phyloP scores from a whole-genome alignment of 2,888 invertebrate species.

The Dioctria linearis region DNA sequence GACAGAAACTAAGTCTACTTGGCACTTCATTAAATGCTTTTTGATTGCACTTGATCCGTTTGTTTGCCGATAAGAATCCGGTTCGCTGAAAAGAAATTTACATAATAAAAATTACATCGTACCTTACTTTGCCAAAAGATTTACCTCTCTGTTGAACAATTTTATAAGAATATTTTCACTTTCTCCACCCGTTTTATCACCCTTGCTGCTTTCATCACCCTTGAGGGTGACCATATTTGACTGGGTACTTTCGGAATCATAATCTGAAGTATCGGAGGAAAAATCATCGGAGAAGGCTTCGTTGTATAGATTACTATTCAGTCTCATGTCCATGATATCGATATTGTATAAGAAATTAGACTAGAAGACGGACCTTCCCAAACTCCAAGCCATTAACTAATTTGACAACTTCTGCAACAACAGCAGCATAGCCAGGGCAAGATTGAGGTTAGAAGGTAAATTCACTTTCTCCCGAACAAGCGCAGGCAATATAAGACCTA shows the following conservation, averaged over 20 bases:
- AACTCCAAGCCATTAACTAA: constrained; percentile 49
- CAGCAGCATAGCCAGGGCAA: constrained; percentile 29
- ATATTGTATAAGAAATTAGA: neutral
- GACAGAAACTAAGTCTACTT: constrained; percentile 75
- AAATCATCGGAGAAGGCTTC: constrained; percentile 63
- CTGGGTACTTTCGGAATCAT: constrained; percentile 52
- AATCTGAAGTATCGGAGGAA: constrained; percentile 65
- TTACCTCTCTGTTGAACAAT: constrained; percentile 77
- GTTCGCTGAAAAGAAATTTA: constrained; percentile 69
- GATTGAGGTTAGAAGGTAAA: constrained; percentile 22
- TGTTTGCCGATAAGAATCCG: constrained; percentile 73
- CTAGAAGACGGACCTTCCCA: constrained; percentile 1
- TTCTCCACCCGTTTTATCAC: constrained; percentile 53
- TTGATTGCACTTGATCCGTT: constrained; percentile 71
- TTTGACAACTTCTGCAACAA: constrained; percentile 51
- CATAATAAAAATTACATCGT: neutral
- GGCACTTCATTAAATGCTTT: constrained; percentile 74
- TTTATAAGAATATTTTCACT: constrained; percentile 71
- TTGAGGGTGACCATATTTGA: neutral
- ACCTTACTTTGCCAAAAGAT: constrained; percentile 60
- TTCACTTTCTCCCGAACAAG: neutral
- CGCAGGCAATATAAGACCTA: too few species aligned
- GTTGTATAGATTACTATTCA: constrained; percentile 60
- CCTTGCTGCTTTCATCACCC: constrained; percentile 1
- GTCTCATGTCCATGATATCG: constrained; percentile 58